Percentiles rank a stretch among this genome's conserved stretches.
These are phyloP conservation scores for Erynnis tages DNA, from an alignment of 2,888 invertebrate species.

Conservation along the genomic window DNA sequence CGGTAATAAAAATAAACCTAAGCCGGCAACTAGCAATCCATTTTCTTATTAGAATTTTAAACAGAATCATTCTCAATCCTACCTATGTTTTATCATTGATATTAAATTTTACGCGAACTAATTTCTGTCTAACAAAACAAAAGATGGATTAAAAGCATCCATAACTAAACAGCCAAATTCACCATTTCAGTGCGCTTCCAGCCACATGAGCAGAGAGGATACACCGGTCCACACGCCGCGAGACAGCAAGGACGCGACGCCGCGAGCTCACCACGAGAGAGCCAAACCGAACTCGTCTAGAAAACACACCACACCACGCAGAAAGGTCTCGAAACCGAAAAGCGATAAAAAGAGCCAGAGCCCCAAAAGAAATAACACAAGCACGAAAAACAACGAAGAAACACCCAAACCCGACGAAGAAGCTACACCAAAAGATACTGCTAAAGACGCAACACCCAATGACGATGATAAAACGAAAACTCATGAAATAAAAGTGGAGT, in stretches of 20 bases:
- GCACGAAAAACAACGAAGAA: background rate
- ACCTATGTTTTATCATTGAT: too few relatives aligned
- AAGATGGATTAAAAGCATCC: too few relatives aligned
- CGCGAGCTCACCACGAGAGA: background rate
- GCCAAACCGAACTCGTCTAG: background rate
- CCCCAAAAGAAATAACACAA: too few relatives aligned
- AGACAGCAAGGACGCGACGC: background rate
- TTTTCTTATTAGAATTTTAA: too few relatives aligned
- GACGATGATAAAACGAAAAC: background rate
- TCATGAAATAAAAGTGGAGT: constrained; percentile 12
- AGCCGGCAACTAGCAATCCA: too few relatives aligned
- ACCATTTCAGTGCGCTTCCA: constrained; percentile 40
- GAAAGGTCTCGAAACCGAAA: background rate
- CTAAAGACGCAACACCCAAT: background rate
- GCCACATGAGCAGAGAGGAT: constrained; percentile 45
- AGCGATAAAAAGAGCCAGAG: background rate
- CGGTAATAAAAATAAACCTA: too few relatives aligned
- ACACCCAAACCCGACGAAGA: background rate
- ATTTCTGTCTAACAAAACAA: too few relatives aligned
- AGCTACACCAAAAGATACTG: background rate
- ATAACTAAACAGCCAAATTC: too few relatives aligned
- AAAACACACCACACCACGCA: background rate
- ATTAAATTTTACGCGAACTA: too few relatives aligned
- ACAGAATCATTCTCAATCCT: too few relatives aligned
- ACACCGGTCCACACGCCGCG: constrained; percentile 36